Evolutionary conservation across 2,113 vertebrate species (phyloP), one percentile per base, ranked within the genome.

Genomic region (Toxotes chatareus): DNA sequence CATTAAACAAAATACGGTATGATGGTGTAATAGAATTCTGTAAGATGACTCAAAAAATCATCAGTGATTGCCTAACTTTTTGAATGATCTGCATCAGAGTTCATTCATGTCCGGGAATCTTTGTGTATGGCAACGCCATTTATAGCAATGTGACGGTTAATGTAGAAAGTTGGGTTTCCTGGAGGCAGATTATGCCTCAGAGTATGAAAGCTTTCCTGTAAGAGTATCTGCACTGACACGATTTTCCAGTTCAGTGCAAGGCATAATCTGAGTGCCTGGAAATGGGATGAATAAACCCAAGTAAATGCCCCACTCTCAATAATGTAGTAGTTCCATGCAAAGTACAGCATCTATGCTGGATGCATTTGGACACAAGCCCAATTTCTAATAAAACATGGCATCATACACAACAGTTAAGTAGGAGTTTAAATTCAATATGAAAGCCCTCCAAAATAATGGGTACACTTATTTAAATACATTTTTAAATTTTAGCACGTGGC

Each of bases 191-290:
- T 87, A 89, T 79, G 76, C 84, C 60, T 71, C 61, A 73, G 84
- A 91, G 83, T 68, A 82, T 67, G 76, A 89, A 70, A 80, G 83
- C 59, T 56, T 87, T 91, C 86, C 86, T 40, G 62, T 85, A 76
- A 88, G 53, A 76, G 69, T 74, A 82, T 89, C 88, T 79, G 78
- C 82, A 73, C 55, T 89, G 90, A 88, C 89, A 81, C 27, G 23
- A 86, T 92, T 93, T 92, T 89, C 79, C 81, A 83, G 79, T 91
- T 79, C 82, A 86, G 64, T 80, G 76, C 17, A 5, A 82, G 56
- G 71, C 87, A 90, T 92, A 91, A 91, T 90, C 86, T 76, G 82
- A 88, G 84, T 88, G 88, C 82, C 83, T 73, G 87, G 90, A 93
- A 91, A 90, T 90, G 75, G 87, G 80, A 42, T 90, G 89, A 88